Conservation (phyloP, 2,797 vertebrate genomes). For the Anabas testudineus region DNA sequence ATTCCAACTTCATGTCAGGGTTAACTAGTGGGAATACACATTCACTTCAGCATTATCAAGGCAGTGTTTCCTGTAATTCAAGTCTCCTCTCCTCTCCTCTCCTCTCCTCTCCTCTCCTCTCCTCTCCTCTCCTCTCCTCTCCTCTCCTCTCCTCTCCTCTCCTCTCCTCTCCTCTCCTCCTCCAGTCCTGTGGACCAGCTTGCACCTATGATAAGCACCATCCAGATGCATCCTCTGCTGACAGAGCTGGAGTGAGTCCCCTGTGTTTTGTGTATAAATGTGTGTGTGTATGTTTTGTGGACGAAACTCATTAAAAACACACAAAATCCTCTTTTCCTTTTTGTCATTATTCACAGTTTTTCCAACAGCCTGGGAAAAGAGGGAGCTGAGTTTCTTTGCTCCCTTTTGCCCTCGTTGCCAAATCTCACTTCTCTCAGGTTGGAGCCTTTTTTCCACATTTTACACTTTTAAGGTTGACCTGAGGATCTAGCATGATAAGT, state of each 20-base stretch:
- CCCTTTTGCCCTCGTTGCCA: constrained; percentile 74
- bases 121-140: constrained; percentile 4
- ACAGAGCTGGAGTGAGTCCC: constrained; percentile 85
- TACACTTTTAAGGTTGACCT: not conserved
- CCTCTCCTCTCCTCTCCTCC: constrained; percentile 13
- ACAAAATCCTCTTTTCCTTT: constrained; percentile 1
- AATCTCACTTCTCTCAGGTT: constrained; percentile 87
- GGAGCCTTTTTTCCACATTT: constrained; percentile 9
- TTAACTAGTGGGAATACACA: too few relatives aligned
- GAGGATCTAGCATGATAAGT: not conserved
- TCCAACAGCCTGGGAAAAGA: constrained; percentile 76
- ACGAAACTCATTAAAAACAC: not conserved
- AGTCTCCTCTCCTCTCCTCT: not conserved
- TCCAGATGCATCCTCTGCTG: constrained; percentile 76
- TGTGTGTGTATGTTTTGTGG: not conserved
- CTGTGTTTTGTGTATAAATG: not conserved
- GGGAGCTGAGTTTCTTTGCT: constrained; percentile 77
- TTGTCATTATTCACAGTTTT: constrained; percentile 77
- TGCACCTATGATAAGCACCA: constrained; percentile 48
- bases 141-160: constrained; percentile 1
- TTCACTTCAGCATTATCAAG: too few relatives aligned
- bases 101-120: constrained; percentile 3
- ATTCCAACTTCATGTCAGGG: too few relatives aligned
- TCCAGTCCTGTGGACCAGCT: constrained; percentile 77
- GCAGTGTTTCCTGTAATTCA: not conserved